Base-by-base conservation (phyloP, 1,140 invertebrate genomes). In the Drosophila carrolli region DNA sequence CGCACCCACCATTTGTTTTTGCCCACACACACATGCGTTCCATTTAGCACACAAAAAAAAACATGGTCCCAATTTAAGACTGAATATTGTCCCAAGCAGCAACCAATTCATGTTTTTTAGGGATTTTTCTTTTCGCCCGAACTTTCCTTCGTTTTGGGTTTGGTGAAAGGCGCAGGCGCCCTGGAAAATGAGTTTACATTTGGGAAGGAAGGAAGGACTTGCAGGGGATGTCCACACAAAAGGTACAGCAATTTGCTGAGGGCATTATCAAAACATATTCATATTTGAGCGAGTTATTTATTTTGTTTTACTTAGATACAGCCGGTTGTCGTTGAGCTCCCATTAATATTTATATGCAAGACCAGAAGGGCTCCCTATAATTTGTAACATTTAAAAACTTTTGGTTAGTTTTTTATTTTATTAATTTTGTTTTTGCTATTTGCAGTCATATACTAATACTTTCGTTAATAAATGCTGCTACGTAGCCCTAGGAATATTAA, bases 1-100 rank as follows among this genome's bases (percentile, higher is more conserved):
- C 77, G 59, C 72, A 76, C 59, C 48, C 63, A 67, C 81, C 59
- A 77, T 81, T 81, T 85, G 55, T 65, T 81, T 78, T 71, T 78
- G 61, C 66, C 51, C 59, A 62, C 61, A 73, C 62, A 53, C 32
- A 53, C 40, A 74, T 43, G 41, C 59, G 54, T 55, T 40, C 32
- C 47, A 48, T 66, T 53, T 65, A 29, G 65, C 65, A 51, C 60
- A 53, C 54, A 55, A 57, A 66, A 63, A 44, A 68, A 66, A 68
- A 65, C 40, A 32, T 68, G 65, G 65, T 68, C 61, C 65, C 65
- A 68, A 68, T 68, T 68, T 66, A 66, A 68, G 60, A 54, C 65
- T 11, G 38, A 68, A 68, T 54, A 68, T 68, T 54, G 65, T 68
- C 65, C 65, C 47, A 66, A 65, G 65, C 65, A 68, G 59, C 65